phyloP scores from a whole-genome alignment of 2,888 invertebrate genomes.

The Andrena flavipes region DNA sequence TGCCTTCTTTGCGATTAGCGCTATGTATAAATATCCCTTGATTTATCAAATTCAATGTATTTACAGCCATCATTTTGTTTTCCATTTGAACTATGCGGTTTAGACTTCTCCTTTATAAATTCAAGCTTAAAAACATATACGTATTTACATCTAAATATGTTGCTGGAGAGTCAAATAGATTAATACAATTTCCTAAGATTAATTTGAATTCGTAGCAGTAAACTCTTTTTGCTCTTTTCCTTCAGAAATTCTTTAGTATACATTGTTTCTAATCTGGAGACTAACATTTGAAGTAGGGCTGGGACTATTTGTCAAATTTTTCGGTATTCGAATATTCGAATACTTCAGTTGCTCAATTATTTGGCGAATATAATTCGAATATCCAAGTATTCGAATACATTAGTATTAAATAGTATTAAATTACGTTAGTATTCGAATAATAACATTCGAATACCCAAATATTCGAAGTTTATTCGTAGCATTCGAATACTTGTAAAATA shows the following conservation, averaged over 20 bases:
- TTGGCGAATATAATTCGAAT: too few species aligned
- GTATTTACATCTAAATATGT: slow-evolving; percentile 37
- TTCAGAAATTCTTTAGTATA: slow-evolving; percentile 33
- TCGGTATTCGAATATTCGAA: too few species aligned
- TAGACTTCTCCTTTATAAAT: slow-evolving; percentile 34
- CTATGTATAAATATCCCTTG: slow-evolving; percentile 55
- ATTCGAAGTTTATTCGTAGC: too few species aligned
- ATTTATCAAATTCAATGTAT: slow-evolving; percentile 64
- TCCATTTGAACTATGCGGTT: slow-evolving; percentile 43
- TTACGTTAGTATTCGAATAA: too few species aligned
- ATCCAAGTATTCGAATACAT: too few species aligned
- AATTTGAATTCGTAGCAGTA: slow-evolving; percentile 42
- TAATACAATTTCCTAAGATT: slow-evolving; percentile 37
- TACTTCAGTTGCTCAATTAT: too few species aligned
- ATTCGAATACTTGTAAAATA: too few species aligned
- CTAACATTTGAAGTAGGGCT: slow-evolving; percentile 25
- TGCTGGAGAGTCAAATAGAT: slow-evolving; percentile 28
- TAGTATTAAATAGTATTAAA: too few species aligned
- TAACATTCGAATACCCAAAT: too few species aligned
- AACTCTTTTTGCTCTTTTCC: slow-evolving; percentile 18
- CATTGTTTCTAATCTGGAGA: slow-evolving; percentile 35
- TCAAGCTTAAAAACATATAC: slow-evolving; percentile 51
- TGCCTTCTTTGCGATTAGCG: slow-evolving; percentile 38
- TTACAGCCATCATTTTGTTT: slow-evolving; percentile 42
- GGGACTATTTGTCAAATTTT: too few species aligned